phyloP scores from a whole-genome alignment of 2,113 vertebrate genomes.

The Stigmatopora nigra region DNA sequence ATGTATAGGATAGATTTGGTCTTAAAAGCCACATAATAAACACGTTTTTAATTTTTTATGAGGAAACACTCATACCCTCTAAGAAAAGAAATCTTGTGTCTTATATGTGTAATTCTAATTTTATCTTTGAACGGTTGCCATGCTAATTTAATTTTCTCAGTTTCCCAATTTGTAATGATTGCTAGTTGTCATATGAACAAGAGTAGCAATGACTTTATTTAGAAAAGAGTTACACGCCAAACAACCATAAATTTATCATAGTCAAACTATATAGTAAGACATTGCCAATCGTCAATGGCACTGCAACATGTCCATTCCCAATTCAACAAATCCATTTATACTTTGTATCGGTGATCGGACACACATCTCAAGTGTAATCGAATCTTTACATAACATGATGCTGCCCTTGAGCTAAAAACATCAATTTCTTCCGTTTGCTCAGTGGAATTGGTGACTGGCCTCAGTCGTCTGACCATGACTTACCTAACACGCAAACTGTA shows the following conservation, averaged over 20 bases:
- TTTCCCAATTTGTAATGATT: not conserved
- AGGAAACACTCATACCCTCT: no score
- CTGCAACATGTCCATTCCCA: no score
- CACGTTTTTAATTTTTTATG: no score
- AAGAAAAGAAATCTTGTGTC: no score
- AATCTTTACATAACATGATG: not conserved
- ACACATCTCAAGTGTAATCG: conserved; percentile 1
- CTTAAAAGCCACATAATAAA: no score
- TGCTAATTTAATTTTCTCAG: not conserved
- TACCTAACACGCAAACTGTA: not conserved
- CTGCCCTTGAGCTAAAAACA: not conserved
- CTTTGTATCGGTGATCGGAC: not conserved
- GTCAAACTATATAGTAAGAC: no score
- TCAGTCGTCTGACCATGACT: not conserved
- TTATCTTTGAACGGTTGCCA: not conserved
- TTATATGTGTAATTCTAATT: not conserved
- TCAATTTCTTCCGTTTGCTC: conserved; percentile 9
- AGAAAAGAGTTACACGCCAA: not conserved
- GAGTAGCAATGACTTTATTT: not conserved
- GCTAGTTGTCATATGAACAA: not conserved
- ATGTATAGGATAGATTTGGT: no score
- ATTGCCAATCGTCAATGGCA: no score
- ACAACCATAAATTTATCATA: no score
- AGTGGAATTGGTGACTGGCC: not conserved
- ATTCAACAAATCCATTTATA: not conserved